Conservation (phyloP, 2,797 vertebrate species). For the Mormyrops attenuatus region DNA sequence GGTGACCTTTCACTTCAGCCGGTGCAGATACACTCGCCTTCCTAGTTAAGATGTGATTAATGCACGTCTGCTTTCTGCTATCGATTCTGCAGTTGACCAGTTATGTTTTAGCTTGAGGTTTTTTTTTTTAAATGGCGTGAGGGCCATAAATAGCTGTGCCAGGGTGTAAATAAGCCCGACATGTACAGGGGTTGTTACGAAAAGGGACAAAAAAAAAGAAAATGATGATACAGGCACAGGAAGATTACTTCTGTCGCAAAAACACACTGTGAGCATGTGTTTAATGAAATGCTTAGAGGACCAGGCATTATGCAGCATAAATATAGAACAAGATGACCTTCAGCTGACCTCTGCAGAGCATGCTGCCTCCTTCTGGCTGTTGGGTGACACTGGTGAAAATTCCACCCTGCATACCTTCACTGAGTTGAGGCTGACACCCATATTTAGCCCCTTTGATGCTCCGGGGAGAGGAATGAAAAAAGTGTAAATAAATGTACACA, state of each 20-base stretch:
- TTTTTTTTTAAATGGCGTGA: not conserved
- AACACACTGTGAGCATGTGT: not conserved
- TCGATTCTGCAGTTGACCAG: not conserved
- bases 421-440: not conserved
- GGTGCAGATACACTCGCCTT: not conserved
- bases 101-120: not conserved
- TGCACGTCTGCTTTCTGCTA: not conserved
- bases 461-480: not conserved
- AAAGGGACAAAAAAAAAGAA: not conserved
- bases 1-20: not conserved
- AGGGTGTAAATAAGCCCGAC: not conserved
- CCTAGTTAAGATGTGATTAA: conserved; percentile 6
- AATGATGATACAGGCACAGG: not conserved
- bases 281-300: not conserved
- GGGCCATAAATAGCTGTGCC: not conserved
- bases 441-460: not conserved
- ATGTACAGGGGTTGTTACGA: not conserved
- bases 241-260: not conserved
- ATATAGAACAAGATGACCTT: not conserved
- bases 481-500: not conserved
- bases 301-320: not conserved
- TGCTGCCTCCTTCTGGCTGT: not conserved
- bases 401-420: not conserved
- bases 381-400: not conserved
- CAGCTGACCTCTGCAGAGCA: not conserved